Percentiles rank a stretch among this genome's conserved stretches.
phyloP scores from a whole-genome alignment of 2,888 invertebrate species.

The Pegoplata infirma region DNA sequence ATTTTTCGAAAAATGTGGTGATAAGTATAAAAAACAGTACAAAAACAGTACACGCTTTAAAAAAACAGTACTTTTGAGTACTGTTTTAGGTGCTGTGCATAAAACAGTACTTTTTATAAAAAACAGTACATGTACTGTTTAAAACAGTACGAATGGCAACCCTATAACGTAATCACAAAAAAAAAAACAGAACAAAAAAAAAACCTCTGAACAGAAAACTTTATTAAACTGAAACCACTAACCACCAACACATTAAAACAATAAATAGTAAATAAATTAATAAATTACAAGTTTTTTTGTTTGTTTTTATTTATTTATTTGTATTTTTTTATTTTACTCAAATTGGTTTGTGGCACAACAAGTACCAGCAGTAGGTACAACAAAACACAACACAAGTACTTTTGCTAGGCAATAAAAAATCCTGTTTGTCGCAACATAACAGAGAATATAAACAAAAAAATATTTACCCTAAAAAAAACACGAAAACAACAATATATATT shows the following conservation, averaged over 20 bases:
- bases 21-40: no score
- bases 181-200: neutral
- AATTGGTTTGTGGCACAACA: neutral
- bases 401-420: conserved; percentile 13
- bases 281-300: neutral
- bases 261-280: conserved; percentile 13
- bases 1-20: no score
- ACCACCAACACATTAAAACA: neutral
- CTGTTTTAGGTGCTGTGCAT: no score
- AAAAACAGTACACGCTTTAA: no score
- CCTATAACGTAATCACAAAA: no score
- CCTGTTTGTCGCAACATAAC: conserved; percentile 15
- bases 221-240: neutral
- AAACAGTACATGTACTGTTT: no score
- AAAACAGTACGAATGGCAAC: no score
- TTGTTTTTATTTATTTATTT: neutral
- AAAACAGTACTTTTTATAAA: no score
- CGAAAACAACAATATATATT: neutral
- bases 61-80: no score
- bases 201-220: no score
- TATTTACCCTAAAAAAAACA: no score
- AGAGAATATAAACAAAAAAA: neutral
- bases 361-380: no score
- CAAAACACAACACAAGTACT: neutral
- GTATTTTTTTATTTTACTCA: neutral